A percentile compares a stretch with the other conserved stretches of the same genome.
Evolutionary conservation across 1,140 invertebrate genomes (phyloP).

Genomic region (Diabrotica virgifera): DNA sequence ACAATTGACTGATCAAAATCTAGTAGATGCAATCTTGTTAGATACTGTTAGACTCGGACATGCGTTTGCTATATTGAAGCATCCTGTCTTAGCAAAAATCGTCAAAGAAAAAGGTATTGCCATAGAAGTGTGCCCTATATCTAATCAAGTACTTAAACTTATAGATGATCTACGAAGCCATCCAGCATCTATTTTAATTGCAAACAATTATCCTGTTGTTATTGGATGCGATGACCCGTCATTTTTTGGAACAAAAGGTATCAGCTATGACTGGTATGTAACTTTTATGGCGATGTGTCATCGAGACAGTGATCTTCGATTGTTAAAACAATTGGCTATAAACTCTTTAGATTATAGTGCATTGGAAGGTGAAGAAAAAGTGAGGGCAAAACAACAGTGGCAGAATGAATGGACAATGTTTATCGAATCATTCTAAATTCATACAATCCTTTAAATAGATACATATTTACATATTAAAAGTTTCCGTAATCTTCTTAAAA

Average conservation of each 20-base stretch:
- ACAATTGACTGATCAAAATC: conserved; percentile 56
- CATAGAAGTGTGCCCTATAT: conserved; percentile 78
- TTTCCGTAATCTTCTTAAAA: too few species aligned
- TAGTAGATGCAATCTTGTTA: conserved; percentile 67
- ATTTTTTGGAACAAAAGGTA: conserved; percentile 67
- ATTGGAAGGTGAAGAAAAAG: conserved; percentile 40
- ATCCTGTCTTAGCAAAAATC: conserved; percentile 64
- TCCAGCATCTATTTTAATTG: conserved; percentile 65
- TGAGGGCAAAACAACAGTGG: conserved; percentile 23
- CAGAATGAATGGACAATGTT: neutral
- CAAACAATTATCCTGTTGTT: conserved; percentile 57
- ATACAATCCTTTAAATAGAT: too few species aligned
- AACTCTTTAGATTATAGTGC: conserved; percentile 70
- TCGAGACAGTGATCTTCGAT: conserved; percentile 61
- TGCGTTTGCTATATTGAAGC: conserved; percentile 69
- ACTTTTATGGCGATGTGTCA: conserved; percentile 77
- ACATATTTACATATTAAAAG: too few species aligned
- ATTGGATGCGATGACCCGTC: conserved; percentile 74
- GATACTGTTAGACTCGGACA: conserved; percentile 59
- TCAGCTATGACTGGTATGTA: conserved; percentile 80
- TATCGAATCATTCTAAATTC: neutral
- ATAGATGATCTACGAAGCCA: conserved; percentile 78
- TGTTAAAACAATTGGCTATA: conserved; percentile 73
- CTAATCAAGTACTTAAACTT: conserved; percentile 71
- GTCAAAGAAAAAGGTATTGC: conserved; percentile 64